Base-by-base conservation (phyloP, 2,797 vertebrate genomes). In the Labroides dimidiatus region DNA sequence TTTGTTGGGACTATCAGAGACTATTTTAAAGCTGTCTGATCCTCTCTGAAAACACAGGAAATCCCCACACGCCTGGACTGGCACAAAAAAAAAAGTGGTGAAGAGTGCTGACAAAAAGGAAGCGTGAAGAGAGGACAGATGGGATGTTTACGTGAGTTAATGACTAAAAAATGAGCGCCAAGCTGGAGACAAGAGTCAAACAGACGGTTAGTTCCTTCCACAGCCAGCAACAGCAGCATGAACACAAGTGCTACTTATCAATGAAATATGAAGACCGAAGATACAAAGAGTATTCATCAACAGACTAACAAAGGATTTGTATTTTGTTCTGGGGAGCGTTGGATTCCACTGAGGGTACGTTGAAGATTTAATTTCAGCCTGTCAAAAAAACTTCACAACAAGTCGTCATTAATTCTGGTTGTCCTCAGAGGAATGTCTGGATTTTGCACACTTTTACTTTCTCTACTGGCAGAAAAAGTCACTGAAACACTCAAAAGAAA, bases 91-190 rank as follows among this genome's bases (percentile, higher is more conserved):
- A 71, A 44, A 47, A 77, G 62, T 65, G 63, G 69, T 52, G 36
- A 77, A 60, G 41, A 71, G 44, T 49, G 61, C 87, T 75, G 78
- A 81, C 47, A 82, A 78, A 71, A 84, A 80, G 57, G 62, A 84
- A 80, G 81, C 20, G 23, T 70, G 75, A 70, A 84, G 63, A 62
- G 30, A 82, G 84, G 78, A 88, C 88, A 92, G 90, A 91, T 91
- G 92, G 89, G 80, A 87, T 77, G 83, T 86, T 90, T 84, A 86
- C 54, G 55, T 80, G 87, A 88, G 82, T 86, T 91, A 90, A 88
- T 91, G 89, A 89, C 66, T 71, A 84, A 88, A 91, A 87, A 89
- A 89, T 77, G 75, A 88, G 80, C 74, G 54, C 74, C 75, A 85
- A 79, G 81, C 82, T 84, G 78, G 76, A 84, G 78, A 80, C 73